Base-by-base conservation (phyloP, 1,140 invertebrate species). In the Macrotrachela quadricornifera region DNA sequence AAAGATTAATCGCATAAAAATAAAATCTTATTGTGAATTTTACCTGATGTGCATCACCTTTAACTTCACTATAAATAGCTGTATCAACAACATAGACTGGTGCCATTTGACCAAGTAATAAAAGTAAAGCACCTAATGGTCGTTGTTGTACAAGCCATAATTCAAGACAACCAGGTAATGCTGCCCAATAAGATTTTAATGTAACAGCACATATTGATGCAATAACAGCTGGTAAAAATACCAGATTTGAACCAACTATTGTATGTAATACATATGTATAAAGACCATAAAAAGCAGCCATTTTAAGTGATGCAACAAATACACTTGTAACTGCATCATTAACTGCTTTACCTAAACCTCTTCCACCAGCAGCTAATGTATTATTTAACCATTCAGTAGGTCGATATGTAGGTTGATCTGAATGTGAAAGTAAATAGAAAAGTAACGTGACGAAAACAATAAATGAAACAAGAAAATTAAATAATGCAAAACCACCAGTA, bases 241-340 rank as follows among this genome's bases (percentile, higher is more conserved):
- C 82, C 56, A 96, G 83, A 64, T 88, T 83, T 0, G 91, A 81
- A 58, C 83, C 81, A 67, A 96, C 96, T 2, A 96, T 66, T 57
- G 85, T 88, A 63, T 96, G 90, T 46, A 90, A 83, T 38, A 96
- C 77, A 85, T 90, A 96, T 0, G 91, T 96, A 78, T 90, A 97
- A 52, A 96, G 71, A 0, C 88, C 90, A 66, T 96, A 95, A 71
- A 97, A 97, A 0, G 82, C 75, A 4, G 86, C 83, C 76, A 96
- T 86, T 73, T 96, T 97, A 56, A 94, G 82, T 1, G 87, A 91
- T 0, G 88, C 87, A 44, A 82, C 78, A 63, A 96, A 87, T 6
- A 97, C 84, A 43, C 45, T 46, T 15, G 16, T 15, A 11, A 54
- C 46, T 14, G 13, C 39, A 40, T 48, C 37, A 39, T 54, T 37